Conservation (phyloP, 30 jellyfish, hydroid and myxozoan genomes). For the Cassiopea andromeda region DNA sequence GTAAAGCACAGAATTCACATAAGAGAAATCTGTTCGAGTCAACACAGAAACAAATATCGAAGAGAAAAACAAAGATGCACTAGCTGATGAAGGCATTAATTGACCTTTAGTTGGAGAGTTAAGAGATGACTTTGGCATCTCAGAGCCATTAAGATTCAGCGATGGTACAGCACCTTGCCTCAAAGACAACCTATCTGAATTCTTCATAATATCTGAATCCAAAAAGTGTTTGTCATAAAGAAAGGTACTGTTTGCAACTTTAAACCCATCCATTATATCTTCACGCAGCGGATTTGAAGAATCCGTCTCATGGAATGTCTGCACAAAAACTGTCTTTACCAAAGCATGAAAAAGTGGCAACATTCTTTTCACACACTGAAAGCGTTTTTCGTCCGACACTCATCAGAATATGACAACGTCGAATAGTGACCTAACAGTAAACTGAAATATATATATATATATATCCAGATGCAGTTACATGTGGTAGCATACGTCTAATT, state of each 20-base stretch:
- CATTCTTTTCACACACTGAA: no score
- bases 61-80: constrained; percentile 9
- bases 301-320: no score
- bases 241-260: constrained; percentile 40
- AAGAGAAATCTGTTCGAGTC: constrained; percentile 24
- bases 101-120: constrained; percentile 24
- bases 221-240: constrained; percentile 37
- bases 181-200: constrained; percentile 23
- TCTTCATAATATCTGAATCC: constrained; percentile 37
- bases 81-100: constrained; percentile 27
- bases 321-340: no score
- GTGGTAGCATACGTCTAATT: no score
- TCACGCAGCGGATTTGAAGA: background rate
- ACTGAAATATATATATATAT: no score
- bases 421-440: no score
- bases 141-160: constrained; percentile 27
- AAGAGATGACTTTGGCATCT: constrained; percentile 15
- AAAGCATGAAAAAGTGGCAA: no score
- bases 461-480: no score
- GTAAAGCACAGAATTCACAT: constrained; percentile 33
- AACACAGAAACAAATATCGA: constrained; percentile 10
- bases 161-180: constrained; percentile 49
- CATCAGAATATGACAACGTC: no score
- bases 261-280: constrained; percentile 63
- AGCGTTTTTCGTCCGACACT: no score